These are phyloP conservation scores for Thalassarche chlororhynchos DNA, from an alignment of 2,113 vertebrate genomes.

Conservation along the genomic window DNA sequence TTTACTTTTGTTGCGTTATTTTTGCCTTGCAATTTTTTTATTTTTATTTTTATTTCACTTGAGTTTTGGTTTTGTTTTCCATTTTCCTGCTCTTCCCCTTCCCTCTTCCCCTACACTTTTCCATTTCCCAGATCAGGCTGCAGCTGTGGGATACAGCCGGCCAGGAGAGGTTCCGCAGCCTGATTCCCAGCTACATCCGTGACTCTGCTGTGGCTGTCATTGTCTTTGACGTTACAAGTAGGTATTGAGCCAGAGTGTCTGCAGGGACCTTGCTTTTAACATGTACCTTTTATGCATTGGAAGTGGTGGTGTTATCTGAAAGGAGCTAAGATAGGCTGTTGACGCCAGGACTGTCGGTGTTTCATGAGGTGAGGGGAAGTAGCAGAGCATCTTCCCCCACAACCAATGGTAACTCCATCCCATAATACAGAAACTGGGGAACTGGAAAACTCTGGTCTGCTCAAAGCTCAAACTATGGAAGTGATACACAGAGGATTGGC, in stretches of 20 bases:
- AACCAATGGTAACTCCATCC: background rate
- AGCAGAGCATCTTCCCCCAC: background rate
- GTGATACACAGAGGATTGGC: background rate
- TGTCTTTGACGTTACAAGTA: conserved; percentile 94
- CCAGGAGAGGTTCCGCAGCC: conserved; percentile 92
- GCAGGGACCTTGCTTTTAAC: conserved; percentile 1
- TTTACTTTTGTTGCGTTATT: conserved; percentile 30
- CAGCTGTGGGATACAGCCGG: conserved; percentile 93
- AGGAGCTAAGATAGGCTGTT: background rate
- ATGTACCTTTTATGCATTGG: background rate
- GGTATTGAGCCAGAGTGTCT: conserved; percentile 76
- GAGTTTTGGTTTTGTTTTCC: conserved; percentile 65
- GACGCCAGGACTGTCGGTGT: background rate
- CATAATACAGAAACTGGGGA: background rate
- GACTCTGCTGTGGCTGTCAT: conserved; percentile 91
- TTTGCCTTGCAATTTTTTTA: background rate
- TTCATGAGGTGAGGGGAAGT: background rate
- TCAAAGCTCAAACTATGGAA: background rate
- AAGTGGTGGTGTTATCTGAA: background rate
- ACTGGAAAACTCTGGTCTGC: background rate
- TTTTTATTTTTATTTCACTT: conserved; percentile 60
- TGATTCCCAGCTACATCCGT: conserved; percentile 93
- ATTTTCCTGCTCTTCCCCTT: conserved; percentile 38
- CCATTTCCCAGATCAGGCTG: conserved; percentile 77
- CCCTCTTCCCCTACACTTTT: conserved; percentile 61